These are phyloP conservation scores for Crotophaga sulcirostris DNA, from an alignment of 2,113 vertebrate genomes.

Conservation along the genomic window DNA sequence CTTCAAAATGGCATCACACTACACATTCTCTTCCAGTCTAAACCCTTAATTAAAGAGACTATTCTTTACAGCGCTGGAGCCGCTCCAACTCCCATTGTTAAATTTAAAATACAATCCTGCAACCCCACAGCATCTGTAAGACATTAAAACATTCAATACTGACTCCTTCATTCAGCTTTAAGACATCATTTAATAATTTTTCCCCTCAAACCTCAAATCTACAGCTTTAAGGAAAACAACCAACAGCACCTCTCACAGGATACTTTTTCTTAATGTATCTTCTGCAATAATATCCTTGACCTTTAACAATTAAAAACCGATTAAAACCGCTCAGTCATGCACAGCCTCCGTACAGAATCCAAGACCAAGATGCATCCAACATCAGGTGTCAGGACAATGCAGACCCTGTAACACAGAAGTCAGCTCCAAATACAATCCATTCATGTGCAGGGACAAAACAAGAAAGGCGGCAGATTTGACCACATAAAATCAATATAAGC, in stretches of 20 bases:
- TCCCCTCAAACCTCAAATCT: neutral
- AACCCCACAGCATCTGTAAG: constrained; percentile 53
- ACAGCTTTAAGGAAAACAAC: neutral
- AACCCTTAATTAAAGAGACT: constrained; percentile 48
- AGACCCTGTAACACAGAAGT: neutral
- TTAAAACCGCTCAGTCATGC: neutral
- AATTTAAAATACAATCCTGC: constrained; percentile 44
- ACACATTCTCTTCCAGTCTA: neutral
- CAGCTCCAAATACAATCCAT: neutral
- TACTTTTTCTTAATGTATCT: neutral
- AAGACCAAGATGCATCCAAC: accelerated
- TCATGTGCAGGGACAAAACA: neutral
- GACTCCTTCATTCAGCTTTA: constrained; percentile 37
- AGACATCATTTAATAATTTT: constrained; percentile 9
- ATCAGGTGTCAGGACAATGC: neutral
- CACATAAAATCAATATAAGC: neutral
- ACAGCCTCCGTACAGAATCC: neutral
- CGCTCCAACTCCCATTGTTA: constrained; percentile 57
- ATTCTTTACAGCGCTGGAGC: constrained; percentile 47
- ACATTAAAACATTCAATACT: constrained; percentile 30
- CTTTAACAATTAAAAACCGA: neutral
- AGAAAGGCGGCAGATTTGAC: neutral
- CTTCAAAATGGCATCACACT: constrained; percentile 43
- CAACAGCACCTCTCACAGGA: neutral
- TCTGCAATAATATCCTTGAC: neutral